Evolutionary conservation across 2,113 vertebrate genomes (phyloP).

Genomic region (Jacana jacana): DNA sequence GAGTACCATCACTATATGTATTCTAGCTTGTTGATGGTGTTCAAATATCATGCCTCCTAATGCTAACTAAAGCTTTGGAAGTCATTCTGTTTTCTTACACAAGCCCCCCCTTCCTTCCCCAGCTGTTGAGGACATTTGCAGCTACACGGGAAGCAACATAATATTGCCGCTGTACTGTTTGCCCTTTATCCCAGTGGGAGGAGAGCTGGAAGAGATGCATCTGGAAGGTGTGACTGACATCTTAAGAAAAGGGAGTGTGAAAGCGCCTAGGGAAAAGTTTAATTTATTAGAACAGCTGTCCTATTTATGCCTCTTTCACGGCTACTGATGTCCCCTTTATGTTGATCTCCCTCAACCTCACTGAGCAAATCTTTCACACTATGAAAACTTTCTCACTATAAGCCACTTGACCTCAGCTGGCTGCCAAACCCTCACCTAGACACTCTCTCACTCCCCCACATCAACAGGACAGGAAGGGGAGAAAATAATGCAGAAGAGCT

Average conservation of each 20-base stretch:
- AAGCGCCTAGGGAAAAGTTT: not conserved
- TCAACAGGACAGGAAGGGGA: not conserved
- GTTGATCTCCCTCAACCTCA: not conserved
- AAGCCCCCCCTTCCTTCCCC: not conserved
- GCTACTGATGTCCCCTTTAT: not conserved
- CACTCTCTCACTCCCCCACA: not conserved
- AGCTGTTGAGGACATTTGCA: not conserved
- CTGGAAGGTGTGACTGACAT: conserved; percentile 14
- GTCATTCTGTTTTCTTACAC: not conserved
- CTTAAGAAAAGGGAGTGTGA: not conserved
- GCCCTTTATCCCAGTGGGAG: not conserved
- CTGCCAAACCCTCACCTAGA: not conserved
- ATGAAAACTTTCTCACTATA: not conserved
- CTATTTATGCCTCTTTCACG: not conserved
- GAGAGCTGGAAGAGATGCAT: not conserved
- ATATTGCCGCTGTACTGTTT: not conserved
- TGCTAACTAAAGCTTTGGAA: not conserved
- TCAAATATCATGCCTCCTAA: not conserved
- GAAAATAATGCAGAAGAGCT: not conserved
- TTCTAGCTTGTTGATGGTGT: not conserved
- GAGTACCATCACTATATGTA: no score
- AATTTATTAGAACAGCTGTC: conserved; percentile 24
- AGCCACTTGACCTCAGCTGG: not conserved
- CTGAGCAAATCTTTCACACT: not conserved
- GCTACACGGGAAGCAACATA: not conserved